These are phyloP conservation scores for Bradypus variegatus DNA, from an alignment of 2,797 vertebrate genomes.

Conservation along the genomic window DNA sequence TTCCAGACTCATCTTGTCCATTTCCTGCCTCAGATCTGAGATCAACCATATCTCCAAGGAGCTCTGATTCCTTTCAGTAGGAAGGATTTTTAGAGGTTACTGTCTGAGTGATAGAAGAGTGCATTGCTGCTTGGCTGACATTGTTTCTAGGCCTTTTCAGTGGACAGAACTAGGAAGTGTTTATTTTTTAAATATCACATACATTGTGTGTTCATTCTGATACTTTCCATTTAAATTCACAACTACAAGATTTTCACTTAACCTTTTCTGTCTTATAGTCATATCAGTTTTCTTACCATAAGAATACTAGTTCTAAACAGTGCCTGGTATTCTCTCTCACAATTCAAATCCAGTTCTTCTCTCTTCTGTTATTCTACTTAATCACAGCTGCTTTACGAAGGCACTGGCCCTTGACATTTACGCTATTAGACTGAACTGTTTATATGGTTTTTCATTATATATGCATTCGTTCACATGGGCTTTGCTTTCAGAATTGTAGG, in stretches of 20 bases:
- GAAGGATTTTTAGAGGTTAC: neutral
- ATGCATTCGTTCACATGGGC: neutral
- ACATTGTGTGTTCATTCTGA: neutral
- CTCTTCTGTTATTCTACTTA: neutral
- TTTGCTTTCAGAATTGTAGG: neutral
- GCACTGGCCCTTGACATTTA: neutral
- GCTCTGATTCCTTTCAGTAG: neutral
- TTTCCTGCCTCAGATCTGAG: neutral
- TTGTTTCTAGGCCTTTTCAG: neutral
- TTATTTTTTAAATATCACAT: conserved; percentile 12
- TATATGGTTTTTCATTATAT: neutral
- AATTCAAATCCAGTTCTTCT: conserved; percentile 1
- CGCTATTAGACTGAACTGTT: neutral
- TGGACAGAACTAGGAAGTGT: neutral
- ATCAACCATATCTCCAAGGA: neutral
- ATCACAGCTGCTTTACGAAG: neutral
- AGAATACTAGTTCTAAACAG: neutral
- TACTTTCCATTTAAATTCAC: neutral
- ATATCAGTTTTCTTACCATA: neutral
- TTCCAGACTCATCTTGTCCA: neutral
- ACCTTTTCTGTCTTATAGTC: neutral
- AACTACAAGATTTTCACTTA: neutral
- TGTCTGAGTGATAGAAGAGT: neutral
- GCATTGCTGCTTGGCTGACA: neutral
- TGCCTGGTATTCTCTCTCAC: neutral